Evolutionary conservation across 2,888 invertebrate genomes (phyloP).

Genomic region (Dicyrtoma fusca): DNA sequence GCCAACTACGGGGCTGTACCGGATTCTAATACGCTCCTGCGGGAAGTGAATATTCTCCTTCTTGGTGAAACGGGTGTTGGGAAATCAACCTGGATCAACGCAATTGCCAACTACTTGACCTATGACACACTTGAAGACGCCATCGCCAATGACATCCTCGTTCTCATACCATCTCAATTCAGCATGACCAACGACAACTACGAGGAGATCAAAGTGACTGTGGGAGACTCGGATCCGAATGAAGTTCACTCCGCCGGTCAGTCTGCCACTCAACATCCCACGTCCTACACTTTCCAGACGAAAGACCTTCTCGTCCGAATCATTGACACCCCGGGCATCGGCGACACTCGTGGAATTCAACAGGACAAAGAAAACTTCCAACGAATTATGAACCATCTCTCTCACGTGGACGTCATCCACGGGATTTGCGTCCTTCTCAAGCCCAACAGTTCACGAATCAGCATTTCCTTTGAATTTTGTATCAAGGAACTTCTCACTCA

Average conservation of each 20-base stretch:
- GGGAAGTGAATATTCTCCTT: slow-evolving; percentile 46
- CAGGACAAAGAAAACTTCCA: slow-evolving; percentile 43
- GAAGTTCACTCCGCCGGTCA: slow-evolving; percentile 27
- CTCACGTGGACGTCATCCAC: slow-evolving; percentile 35
- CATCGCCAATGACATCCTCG: background rate
- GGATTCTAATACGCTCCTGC: too few species aligned
- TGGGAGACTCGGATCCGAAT: slow-evolving; percentile 24
- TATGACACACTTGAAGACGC: slow-evolving; percentile 40
- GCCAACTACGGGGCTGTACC: too few species aligned
- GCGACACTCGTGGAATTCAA: slow-evolving; percentile 32
- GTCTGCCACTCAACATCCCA: slow-evolving; percentile 35
- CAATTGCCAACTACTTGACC: slow-evolving; percentile 41
- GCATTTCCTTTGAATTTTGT: slow-evolving; percentile 38
- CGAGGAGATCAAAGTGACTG: slow-evolving; percentile 21
- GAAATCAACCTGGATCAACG: slow-evolving; percentile 51
- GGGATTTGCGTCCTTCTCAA: slow-evolving; percentile 46
- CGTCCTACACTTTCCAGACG: slow-evolving; percentile 25
- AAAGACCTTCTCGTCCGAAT: slow-evolving; percentile 29
- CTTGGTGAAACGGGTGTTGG: slow-evolving; percentile 52
- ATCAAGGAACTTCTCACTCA: slow-evolving; percentile 44
- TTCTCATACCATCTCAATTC: slow-evolving; percentile 42
- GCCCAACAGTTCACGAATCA: slow-evolving; percentile 40
- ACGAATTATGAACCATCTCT: slow-evolving; percentile 33
- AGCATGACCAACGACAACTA: slow-evolving; percentile 35
- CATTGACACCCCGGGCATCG: slow-evolving; percentile 47